These are phyloP conservation scores for Rotaria magnacalcarata DNA, from an alignment of 2,888 invertebrate species.

Conservation along the genomic window DNA sequence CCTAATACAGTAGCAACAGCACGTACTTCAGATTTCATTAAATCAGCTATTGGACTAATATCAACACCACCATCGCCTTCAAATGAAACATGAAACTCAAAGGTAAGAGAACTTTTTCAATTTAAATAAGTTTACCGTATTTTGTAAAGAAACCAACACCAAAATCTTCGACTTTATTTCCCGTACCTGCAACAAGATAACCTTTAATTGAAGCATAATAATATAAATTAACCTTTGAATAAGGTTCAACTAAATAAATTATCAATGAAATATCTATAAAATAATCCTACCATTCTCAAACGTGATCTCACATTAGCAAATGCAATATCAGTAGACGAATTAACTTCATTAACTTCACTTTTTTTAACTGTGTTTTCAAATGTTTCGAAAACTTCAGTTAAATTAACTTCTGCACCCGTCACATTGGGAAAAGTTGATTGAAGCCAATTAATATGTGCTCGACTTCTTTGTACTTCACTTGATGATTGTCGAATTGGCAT, in stretches of 20 bases:
- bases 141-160: constrained; percentile 35
- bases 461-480: neutral
- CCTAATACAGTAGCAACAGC: constrained; percentile 11
- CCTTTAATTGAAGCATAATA: constrained; percentile 11
- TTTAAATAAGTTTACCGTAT: neutral
- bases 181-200: constrained; percentile 24
- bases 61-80: constrained; percentile 20
- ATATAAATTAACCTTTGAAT: constrained; percentile 1
- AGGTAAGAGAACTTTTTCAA: neutral
- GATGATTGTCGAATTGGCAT: constrained; percentile 25
- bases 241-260: neutral
- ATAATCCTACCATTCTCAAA: neutral
- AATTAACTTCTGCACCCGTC: neutral
- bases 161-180: constrained; percentile 34
- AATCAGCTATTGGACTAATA: constrained; percentile 25
- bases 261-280: too few relatives aligned
- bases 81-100: neutral
- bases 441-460: constrained; percentile 3
- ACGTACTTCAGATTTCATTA: constrained; percentile 35
- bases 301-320: constrained; percentile 8
- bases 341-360: neutral
- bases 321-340: neutral
- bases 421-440: neutral
- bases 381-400: constrained; percentile 6
- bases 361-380: neutral